Evolutionary conservation across 2,797 vertebrate genomes (phyloP).

Genomic region (Gallinago solitaria): DNA sequence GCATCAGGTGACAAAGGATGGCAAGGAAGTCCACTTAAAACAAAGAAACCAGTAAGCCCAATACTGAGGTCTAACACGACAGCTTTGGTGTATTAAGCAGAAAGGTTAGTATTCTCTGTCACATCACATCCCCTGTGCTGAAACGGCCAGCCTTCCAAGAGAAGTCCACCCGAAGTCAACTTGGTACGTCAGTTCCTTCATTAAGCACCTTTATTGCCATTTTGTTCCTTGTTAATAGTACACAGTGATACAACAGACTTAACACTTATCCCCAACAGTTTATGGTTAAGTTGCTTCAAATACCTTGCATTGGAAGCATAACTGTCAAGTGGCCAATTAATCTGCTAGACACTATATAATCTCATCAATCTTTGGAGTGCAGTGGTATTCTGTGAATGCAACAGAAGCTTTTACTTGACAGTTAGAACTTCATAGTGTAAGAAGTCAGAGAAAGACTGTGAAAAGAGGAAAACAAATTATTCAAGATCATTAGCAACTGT

Average conservation of each 20-base stretch:
- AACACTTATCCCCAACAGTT: background rate
- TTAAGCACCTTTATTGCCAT: background rate
- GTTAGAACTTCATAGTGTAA: background rate
- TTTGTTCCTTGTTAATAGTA: background rate
- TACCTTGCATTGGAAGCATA: background rate
- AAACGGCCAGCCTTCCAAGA: background rate
- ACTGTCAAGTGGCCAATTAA: background rate
- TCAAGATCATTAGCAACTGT: background rate
- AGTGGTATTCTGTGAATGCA: background rate
- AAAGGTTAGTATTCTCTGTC: background rate
- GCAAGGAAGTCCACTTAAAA: background rate
- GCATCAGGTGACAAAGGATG: background rate
- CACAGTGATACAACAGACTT: background rate
- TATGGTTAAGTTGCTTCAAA: background rate
- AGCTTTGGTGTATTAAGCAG: background rate
- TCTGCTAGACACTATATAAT: background rate
- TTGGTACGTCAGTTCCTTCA: background rate
- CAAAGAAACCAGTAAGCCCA: background rate
- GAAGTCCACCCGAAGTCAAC: background rate
- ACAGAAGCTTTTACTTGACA: background rate
- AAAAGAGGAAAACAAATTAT: background rate
- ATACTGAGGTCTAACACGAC: background rate
- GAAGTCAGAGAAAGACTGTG: background rate
- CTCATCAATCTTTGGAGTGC: background rate
- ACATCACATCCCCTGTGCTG: background rate